phyloP scores from a whole-genome alignment of 2,797 vertebrate genomes.

The Sebastolobus alascanus region DNA sequence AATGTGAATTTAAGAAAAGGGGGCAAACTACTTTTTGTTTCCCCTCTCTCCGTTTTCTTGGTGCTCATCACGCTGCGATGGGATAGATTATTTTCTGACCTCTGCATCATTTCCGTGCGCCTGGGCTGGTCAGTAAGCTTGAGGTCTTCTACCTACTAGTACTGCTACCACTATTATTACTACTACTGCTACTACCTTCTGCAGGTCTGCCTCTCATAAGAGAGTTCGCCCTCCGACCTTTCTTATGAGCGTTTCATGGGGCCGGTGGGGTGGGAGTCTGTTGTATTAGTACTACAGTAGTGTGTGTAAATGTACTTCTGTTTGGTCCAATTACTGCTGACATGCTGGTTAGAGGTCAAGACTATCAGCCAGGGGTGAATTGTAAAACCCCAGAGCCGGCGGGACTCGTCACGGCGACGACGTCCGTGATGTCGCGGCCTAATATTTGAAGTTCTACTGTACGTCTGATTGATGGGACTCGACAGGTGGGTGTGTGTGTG shows the following conservation, averaged over 20 bases:
- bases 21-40: constrained; percentile 71
- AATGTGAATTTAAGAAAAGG: constrained; percentile 64
- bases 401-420: constrained; percentile 15
- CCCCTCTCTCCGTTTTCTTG: constrained; percentile 77
- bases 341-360: constrained; percentile 80
- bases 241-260: constrained; percentile 35
- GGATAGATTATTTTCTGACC: constrained; percentile 74
- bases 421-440: constrained; percentile 12
- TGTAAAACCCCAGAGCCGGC: constrained; percentile 8
- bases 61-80: constrained; percentile 87
- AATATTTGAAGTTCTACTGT: constrained; percentile 41
- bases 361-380: constrained; percentile 68
- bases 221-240: constrained; percentile 35
- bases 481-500: constrained; percentile 33
- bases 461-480: constrained; percentile 51
- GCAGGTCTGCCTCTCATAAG: constrained; percentile 64
- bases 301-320: constrained; percentile 89
- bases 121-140: constrained; percentile 56
- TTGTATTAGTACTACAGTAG: constrained; percentile 86
- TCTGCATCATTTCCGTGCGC: constrained; percentile 45
- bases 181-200: constrained; percentile 60
- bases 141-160: constrained; percentile 54
- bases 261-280: constrained; percentile 77
- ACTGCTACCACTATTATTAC: constrained; percentile 53
- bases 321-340: constrained; percentile 88